These are phyloP conservation scores for Apocheima hispidaria DNA, from an alignment of 2,888 invertebrate species.

Conservation along the genomic window DNA sequence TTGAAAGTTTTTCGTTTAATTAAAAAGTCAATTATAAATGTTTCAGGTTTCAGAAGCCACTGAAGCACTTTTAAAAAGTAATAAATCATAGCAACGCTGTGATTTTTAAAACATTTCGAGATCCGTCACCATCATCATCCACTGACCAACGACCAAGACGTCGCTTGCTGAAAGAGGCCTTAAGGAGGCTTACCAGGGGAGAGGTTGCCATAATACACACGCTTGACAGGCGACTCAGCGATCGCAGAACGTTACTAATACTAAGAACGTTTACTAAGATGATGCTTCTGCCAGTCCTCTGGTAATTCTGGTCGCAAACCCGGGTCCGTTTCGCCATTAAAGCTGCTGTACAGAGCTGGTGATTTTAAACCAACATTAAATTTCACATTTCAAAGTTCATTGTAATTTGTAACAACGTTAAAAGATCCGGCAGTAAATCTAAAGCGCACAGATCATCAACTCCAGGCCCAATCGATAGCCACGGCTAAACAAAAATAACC, in stretches of 20 bases:
- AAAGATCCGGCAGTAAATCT: conserved; percentile 39
- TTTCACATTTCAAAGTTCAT: conserved; percentile 2
- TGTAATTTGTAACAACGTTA: conserved; percentile 22
- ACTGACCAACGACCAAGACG: no score
- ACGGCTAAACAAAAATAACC: conserved; percentile 13
- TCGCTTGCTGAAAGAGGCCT: no score
- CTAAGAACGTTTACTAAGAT: no score
- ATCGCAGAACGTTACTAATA: no score
- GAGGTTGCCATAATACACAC: no score
- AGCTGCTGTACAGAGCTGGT: neutral
- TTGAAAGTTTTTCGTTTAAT: conserved; percentile 62
- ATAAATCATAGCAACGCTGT: conserved; percentile 35
- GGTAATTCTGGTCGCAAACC: no score
- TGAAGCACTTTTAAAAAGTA: conserved; percentile 34
- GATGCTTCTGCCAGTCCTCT: no score
- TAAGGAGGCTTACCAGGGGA: no score
- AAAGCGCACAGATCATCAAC: conserved; percentile 41
- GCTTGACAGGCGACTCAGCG: no score
- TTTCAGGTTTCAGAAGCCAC: conserved; percentile 27
- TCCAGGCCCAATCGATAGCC: conserved; percentile 35
- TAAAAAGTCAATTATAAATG: conserved; percentile 66
- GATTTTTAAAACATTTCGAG: no score
- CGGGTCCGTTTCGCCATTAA: neutral
- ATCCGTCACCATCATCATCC: no score
- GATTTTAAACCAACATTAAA: neutral